These are phyloP conservation scores for Cyanoderma ruficeps DNA, from an alignment of 2,113 vertebrate genomes.

Conservation along the genomic window DNA sequence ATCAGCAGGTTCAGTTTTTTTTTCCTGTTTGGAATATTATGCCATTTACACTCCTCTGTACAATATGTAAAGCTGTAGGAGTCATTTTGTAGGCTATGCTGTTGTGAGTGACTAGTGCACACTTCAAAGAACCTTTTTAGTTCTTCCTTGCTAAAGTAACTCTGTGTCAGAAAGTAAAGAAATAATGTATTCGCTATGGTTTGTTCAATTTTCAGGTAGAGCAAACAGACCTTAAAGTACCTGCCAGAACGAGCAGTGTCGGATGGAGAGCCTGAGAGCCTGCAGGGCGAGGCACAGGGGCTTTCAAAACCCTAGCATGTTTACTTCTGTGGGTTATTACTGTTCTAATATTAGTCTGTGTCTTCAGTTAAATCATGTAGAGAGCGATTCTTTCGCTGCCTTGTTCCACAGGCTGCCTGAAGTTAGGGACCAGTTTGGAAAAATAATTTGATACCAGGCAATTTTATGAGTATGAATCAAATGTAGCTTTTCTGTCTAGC, in stretches of 20 bases:
- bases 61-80: conserved; percentile 6
- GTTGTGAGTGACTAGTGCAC: conserved; percentile 1
- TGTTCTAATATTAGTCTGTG: conserved; percentile 59
- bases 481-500: conserved; percentile 35
- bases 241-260: conserved; percentile 45
- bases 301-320: conserved; percentile 45
- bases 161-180: conserved; percentile 36
- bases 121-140: conserved; percentile 16
- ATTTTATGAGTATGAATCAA: conserved; percentile 68
- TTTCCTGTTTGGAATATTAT: background rate
- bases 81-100: background rate
- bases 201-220: conserved; percentile 72
- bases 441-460: background rate
- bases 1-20: background rate
- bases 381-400: conserved; percentile 62
- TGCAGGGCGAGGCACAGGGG: conserved; percentile 25
- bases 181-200: conserved; percentile 49
- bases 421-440: conserved; percentile 37
- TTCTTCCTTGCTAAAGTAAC: conserved; percentile 44
- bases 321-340: conserved; percentile 64
- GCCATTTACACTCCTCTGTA: conserved; percentile 6
- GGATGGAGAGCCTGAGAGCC: conserved; percentile 43
- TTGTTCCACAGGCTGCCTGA: conserved; percentile 48
- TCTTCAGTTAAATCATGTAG: conserved; percentile 66
- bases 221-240: conserved; percentile 52